A percentile compares a stretch with the other conserved stretches of the same genome.
phyloP scores from a whole-genome alignment of 2,888 invertebrate species.

The Cataglyphis rosenhaueri region DNA sequence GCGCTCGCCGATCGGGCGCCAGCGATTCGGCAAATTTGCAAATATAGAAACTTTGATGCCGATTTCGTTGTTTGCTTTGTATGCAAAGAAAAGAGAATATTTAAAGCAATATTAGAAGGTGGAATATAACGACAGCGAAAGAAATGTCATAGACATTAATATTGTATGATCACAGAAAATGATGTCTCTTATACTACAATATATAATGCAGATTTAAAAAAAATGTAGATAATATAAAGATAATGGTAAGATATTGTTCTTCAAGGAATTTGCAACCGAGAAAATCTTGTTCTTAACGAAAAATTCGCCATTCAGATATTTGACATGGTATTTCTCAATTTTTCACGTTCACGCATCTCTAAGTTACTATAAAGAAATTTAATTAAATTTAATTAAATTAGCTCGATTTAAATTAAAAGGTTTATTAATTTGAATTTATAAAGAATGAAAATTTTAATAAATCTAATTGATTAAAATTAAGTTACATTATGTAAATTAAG shows the following conservation, averaged over 20 bases:
- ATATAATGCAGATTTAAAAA: constrained; percentile 1
- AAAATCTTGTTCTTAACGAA: background rate
- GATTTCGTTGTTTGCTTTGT: constrained; percentile 17
- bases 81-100: background rate
- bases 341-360: background rate
- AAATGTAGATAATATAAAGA: background rate
- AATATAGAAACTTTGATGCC: constrained; percentile 16
- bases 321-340: background rate
- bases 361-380: background rate
- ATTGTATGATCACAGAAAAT: background rate
- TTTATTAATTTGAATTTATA: background rate
- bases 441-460: background rate
- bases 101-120: background rate
- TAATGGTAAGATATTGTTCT: background rate
- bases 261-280: background rate
- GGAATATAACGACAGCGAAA: background rate
- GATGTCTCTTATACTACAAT: constrained; percentile 4
- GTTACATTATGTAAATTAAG: no score
- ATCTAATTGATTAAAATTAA: background rate
- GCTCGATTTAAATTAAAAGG: background rate
- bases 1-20: constrained; percentile 46
- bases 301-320: background rate
- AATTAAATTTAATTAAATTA: constrained; percentile 8
- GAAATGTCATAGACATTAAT: constrained; percentile 3
- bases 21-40: constrained; percentile 30